Evolutionary conservation across 2,113 vertebrate genomes (phyloP).

Genomic region (Pristiophorus japonicus): DNA sequence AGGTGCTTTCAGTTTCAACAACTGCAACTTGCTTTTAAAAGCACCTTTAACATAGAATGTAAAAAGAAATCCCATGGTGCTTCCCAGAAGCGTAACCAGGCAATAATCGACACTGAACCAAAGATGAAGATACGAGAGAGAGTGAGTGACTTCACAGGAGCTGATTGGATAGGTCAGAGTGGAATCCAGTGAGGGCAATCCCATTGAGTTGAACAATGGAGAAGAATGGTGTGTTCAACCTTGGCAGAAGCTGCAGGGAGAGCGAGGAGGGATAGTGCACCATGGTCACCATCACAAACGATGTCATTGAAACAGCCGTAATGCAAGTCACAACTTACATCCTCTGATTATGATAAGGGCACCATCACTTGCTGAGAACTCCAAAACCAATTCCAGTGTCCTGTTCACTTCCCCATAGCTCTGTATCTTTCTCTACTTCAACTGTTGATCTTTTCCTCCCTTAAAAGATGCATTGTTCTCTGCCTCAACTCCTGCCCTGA

Average conservation of each 20-base stretch:
- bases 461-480: no score
- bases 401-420: background rate
- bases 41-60: background rate
- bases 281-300: background rate
- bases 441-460: background rate
- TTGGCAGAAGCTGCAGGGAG: background rate
- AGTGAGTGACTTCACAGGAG: background rate
- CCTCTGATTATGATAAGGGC: background rate
- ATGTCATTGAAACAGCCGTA: background rate
- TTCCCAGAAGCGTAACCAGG: background rate
- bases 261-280: no score
- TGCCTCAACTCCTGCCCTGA: background rate
- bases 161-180: background rate
- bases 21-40: background rate
- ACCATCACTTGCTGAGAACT: background rate
- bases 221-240: background rate
- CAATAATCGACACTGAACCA: background rate
- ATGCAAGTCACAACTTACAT: background rate
- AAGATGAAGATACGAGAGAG: background rate
- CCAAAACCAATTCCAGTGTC: background rate
- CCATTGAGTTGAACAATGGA: background rate
- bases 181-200: background rate
- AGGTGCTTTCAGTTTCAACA: background rate
- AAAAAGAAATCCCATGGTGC: background rate
- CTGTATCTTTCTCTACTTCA: background rate